These are phyloP conservation scores for Melitaea athalia DNA, from an alignment of 2,888 invertebrate species.

Conservation along the genomic window DNA sequence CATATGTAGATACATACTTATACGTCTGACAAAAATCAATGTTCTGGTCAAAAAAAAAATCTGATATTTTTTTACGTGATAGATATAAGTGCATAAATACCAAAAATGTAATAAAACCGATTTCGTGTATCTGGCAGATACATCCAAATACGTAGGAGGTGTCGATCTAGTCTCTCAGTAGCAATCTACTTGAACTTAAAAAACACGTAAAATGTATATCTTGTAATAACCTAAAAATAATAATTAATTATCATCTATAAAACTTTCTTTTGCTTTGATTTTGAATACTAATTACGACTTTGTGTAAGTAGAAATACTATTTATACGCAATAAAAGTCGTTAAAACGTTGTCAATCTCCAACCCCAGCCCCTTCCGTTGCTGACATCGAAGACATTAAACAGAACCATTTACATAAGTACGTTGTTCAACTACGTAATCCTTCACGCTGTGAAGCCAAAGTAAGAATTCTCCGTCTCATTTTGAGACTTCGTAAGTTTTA, in stretches of 20 bases:
- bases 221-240: too few species aligned
- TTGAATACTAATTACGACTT: not conserved
- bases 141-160: too few species aligned
- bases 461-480: slow-evolving; percentile 27
- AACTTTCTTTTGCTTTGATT: not conserved
- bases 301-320: not conserved
- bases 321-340: slow-evolving; percentile 18
- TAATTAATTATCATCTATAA: not conserved
- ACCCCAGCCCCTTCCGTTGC: slow-evolving; percentile 28
- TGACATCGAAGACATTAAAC: slow-evolving; percentile 37
- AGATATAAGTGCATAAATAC: too few species aligned
- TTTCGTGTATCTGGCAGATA: too few species aligned
- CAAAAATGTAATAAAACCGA: too few species aligned
- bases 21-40: too few species aligned
- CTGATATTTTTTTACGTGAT: too few species aligned
- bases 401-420: slow-evolving; percentile 38
- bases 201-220: not conserved
- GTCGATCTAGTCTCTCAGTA: too few species aligned
- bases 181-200: not conserved
- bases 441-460: slow-evolving; percentile 32
- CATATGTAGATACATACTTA: too few species aligned
- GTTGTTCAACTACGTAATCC: slow-evolving; percentile 35
- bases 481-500: slow-evolving; percentile 27
- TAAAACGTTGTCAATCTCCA: slow-evolving; percentile 17
- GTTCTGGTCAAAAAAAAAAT: too few species aligned